Conservation (phyloP, 2,888 invertebrate species). For the Cyaniris semiargus region DNA sequence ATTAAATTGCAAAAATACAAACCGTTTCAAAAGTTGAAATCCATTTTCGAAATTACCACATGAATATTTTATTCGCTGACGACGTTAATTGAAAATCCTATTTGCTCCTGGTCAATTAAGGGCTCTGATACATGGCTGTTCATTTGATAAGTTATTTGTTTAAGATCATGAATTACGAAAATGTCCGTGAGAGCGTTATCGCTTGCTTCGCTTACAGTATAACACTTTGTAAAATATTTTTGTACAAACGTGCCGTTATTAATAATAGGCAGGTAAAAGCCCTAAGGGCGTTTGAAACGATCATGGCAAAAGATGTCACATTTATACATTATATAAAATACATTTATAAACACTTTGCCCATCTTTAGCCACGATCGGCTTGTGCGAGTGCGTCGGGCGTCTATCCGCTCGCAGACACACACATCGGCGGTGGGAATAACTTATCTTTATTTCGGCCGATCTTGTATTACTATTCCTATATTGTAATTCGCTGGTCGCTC, state of each 20-base stretch:
- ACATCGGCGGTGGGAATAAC: not conserved
- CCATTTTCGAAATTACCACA: conserved; percentile 22
- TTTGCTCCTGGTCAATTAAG: conserved; percentile 30
- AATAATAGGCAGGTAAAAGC: not conserved
- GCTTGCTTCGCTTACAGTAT: not conserved
- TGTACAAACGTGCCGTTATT: not conserved
- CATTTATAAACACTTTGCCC: not conserved
- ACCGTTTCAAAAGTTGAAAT: conserved; percentile 19
- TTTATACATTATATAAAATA: not conserved
- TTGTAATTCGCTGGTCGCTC: not conserved
- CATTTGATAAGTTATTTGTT: conserved; percentile 60
- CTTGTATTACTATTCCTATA: not conserved
- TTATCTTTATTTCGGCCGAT: not conserved
- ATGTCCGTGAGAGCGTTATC: conserved; percentile 50
- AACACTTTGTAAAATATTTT: not conserved
- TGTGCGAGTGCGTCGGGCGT: not conserved
- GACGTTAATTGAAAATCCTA: conserved; percentile 28
- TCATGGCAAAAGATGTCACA: not conserved
- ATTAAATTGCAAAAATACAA: conserved; percentile 9
- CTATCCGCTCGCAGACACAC: not conserved
- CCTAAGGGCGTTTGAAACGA: not conserved
- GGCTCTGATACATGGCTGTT: conserved; percentile 19
- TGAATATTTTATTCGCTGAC: conserved; percentile 29
- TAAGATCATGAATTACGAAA: conserved; percentile 59
- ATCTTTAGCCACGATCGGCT: not conserved